Conservation (phyloP, 2,888 invertebrate species). For the Dolomedes plantarius region DNA sequence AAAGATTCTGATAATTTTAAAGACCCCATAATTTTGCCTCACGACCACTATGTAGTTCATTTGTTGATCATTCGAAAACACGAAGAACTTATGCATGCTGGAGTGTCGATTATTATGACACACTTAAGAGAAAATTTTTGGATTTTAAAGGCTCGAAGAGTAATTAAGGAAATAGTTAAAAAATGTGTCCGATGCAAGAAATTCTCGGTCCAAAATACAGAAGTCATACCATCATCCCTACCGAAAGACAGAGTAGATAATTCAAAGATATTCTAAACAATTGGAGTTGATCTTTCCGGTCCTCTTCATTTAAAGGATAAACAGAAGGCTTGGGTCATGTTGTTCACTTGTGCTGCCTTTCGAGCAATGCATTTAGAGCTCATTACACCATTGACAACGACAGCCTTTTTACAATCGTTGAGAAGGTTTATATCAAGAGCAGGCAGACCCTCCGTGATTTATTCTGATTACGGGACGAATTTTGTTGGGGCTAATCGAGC, state of each 20-base stretch:
- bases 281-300: neutral
- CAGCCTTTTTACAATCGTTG: no score
- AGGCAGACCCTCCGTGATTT: no score
- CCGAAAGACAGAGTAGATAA: neutral
- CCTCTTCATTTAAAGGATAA: neutral
- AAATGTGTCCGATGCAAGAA: neutral
- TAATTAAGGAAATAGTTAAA: neutral
- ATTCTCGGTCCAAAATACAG: neutral
- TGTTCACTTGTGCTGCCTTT: neutral
- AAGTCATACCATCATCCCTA: neutral
- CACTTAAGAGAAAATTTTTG: neutral
- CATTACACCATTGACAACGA: neutral
- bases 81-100: neutral
- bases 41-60: neutral
- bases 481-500: no score
- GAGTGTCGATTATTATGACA: neutral
- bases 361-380: neutral
- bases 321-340: neutral
- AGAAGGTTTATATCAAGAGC: no score
- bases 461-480: no score
- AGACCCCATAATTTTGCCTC: neutral
- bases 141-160: neutral
- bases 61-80: neutral
- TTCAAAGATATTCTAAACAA: neutral
- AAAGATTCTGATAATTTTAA: neutral